Evolutionary conservation across 2,888 invertebrate genomes (phyloP), one percentile per base, ranked within the genome.

Genomic region (Thecocarcelia acutangulata): DNA sequence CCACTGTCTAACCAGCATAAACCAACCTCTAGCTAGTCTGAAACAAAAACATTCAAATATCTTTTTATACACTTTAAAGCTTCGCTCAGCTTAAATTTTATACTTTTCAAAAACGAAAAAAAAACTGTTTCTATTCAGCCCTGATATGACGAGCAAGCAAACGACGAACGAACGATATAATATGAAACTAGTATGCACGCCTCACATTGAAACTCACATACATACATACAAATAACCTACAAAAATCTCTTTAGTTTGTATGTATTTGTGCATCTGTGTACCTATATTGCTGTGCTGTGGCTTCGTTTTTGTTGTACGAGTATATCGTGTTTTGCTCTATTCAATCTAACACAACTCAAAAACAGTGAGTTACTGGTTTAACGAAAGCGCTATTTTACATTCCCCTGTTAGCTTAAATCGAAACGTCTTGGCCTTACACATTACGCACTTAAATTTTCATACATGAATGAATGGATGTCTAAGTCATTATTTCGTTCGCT

Each of bases 191-290:
- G 76, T 82, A 78, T 74, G 82, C 70, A 75, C 74, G 82, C 82
- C 78, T 82, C 66, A 66, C 78, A 78, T 82, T 75, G 70, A 70
- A 82, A 80, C 84, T 78, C 85, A 86, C 85, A 89, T 89, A 89
- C 15, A 46, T 17, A 44, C 15, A 44, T n/a, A 46, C 15, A 46
- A 15, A 88, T 88, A 88, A 88, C 88, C 88, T 88, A 88, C 89
- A 88, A 88, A 88, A 89, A 86, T 88, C 86, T 85, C 85, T 0
- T 24, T 11, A 13, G 28, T 28, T 5, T 44, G 9, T 37, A 1
- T 50, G 15, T 50, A 8, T 69, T 6, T 66, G 19, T 58, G 28
- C 19, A 44, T 72, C 15, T 21, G 46, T 70, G n/a, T 44, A 9
- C 58, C 17, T 44, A 59, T 66, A 75, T n/a, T 44, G 48, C 33